These are phyloP conservation scores for Chamaea fasciata DNA, from an alignment of 2,113 vertebrate genomes.

Conservation along the genomic window DNA sequence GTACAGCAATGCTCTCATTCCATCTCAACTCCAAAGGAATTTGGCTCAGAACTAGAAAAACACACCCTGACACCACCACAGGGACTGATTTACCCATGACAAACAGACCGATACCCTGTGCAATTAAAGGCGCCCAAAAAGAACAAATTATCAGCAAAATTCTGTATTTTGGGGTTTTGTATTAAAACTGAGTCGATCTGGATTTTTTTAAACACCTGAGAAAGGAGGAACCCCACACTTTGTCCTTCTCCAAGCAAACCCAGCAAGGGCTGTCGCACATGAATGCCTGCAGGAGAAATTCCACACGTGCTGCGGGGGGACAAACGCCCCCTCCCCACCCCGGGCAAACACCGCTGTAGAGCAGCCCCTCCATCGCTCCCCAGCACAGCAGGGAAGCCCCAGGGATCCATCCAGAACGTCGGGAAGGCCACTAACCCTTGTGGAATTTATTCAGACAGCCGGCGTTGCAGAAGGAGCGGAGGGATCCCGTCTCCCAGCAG, in stretches of 20 bases:
- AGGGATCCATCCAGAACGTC: not conserved
- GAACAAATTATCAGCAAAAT: not conserved
- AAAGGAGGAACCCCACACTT: not conserved
- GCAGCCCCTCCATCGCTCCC: not conserved
- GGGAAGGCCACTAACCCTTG: constrained; percentile 84
- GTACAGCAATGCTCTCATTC: not conserved
- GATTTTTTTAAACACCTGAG: not conserved
- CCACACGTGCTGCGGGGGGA: not conserved
- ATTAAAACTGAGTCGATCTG: not conserved
- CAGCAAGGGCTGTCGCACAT: rapidly evolving
- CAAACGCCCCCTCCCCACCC: not conserved
- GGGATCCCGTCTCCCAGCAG: constrained; percentile 88
- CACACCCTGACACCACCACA: not conserved
- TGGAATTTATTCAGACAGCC: constrained; percentile 89
- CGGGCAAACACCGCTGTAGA: not conserved
- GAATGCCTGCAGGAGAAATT: not conserved
- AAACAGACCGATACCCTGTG: not conserved
- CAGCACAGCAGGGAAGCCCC: not conserved
- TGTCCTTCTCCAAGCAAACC: rapidly evolving
- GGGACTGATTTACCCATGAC: not conserved
- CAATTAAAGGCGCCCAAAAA: not conserved
- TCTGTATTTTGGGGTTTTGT: no score
- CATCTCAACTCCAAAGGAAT: not conserved
- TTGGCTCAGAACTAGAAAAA: not conserved
- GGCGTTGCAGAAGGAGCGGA: constrained; percentile 89